Percentiles rank a stretch among this genome's conserved stretches.
Conservation (phyloP, 2,797 vertebrate species). For the Thunnus albacares region DNA sequence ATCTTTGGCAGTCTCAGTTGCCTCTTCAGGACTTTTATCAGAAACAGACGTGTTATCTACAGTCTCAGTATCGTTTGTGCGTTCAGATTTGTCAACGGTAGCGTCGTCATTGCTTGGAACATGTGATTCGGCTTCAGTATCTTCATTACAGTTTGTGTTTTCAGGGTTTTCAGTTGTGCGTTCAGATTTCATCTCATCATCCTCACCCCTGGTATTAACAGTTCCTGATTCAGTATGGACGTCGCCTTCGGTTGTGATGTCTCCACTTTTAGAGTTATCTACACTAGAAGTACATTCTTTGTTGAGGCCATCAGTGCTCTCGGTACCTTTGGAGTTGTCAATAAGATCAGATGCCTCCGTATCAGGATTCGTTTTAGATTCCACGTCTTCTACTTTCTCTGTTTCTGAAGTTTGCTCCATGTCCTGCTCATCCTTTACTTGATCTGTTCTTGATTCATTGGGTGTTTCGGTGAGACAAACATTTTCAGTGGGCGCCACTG, state of each 20-base stretch:
- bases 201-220: background rate
- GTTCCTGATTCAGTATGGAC: slow-evolving; percentile 13
- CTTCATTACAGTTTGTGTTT: background rate
- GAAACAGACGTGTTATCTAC: background rate
- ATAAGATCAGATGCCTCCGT: slow-evolving; percentile 14
- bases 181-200: slow-evolving; percentile 31
- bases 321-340: slow-evolving; percentile 3
- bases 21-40: slow-evolving; percentile 12
- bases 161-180: slow-evolving; percentile 1
- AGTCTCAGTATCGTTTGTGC: slow-evolving; percentile 6
- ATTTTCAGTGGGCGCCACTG: background rate
- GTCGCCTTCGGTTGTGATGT: background rate
- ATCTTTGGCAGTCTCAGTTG: background rate
- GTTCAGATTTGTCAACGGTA: slow-evolving; percentile 11
- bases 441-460: background rate
- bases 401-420: slow-evolving; percentile 32
- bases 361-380: background rate
- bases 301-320: background rate
- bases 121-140: slow-evolving; percentile 22
- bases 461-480: background rate
- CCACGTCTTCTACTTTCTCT: slow-evolving; percentile 4
- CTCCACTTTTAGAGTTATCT: slow-evolving; percentile 19
- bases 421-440: background rate
- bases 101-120: background rate
- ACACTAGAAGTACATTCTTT: background rate